Evolutionary conservation across 2,797 vertebrate species (phyloP), one percentile per base, ranked within the genome.

Genomic region (Falco concolor): DNA sequence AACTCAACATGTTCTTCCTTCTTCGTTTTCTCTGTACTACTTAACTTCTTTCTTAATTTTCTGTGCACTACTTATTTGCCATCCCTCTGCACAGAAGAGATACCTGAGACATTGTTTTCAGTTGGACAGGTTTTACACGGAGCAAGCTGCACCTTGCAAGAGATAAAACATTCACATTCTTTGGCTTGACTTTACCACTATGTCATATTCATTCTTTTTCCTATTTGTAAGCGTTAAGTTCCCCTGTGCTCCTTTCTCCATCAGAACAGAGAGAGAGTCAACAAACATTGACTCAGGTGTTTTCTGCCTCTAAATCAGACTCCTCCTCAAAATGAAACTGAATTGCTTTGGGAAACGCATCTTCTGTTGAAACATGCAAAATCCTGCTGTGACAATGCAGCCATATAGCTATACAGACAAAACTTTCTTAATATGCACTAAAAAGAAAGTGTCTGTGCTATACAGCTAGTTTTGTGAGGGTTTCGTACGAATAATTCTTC

Each of bases 271-370:
- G 16, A 50, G 1, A 15, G 17, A n/a, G 21, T 54, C 67, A 81
- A 11, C 8, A 84, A 56, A 64, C 8, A 49, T 10, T 23, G 78
- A 10, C 19, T 50, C 0, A 0, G 32, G 60, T 0, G 1, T 64
- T 60, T n/a, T 84, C 38, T 78, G 42, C 25, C 38, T 91, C 59
- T 68, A 50, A 68, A 61, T 84, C 23, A 63, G 19, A 40, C 4
- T 28, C 5, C 14, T 47, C 78, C 70, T 75, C 18, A 32, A 45
- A 89, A 38, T 53, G 7, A 91, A 91, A 74, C 7, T 38, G 12
- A 56, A 15, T 47, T 49, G 38, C 80, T 84, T 78, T 88, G 18
- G 6, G 50, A 81, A 81, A 68, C n/a, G 17, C 15, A 44, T 78
- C 52, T 50, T 84, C 3, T 75, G 5, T 45, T 81, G 56, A 56